Evolutionary conservation across 2,113 vertebrate species (phyloP).

Genomic region (Mesembrinibis cayennensis): DNA sequence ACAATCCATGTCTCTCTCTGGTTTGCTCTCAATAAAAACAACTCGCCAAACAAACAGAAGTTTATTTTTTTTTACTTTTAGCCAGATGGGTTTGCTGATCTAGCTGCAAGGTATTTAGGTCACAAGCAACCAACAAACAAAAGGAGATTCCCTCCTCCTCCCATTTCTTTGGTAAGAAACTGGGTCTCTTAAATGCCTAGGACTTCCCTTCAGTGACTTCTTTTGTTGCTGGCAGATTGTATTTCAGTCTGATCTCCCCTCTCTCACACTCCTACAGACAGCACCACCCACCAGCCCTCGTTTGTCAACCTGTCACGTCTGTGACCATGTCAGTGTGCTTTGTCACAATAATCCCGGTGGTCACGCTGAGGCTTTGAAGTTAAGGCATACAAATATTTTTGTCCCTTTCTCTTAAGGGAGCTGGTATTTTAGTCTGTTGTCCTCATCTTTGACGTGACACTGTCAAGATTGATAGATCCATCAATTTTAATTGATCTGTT

Average conservation of each 20-base stretch:
- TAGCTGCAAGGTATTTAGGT: conserved; percentile 42
- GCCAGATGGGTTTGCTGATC: conserved; percentile 24
- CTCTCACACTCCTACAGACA: conserved; percentile 40
- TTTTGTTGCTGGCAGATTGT: conserved; percentile 59
- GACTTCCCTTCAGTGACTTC: conserved; percentile 37
- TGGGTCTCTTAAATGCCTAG: background rate
- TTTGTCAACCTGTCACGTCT: conserved; percentile 52
- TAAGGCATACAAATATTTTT: conserved; percentile 24
- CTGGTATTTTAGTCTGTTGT: background rate
- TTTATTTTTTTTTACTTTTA: background rate
- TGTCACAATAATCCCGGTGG: conserved; percentile 24
- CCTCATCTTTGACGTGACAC: background rate
- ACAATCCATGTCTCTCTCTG: background rate
- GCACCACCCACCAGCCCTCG: conserved; percentile 19
- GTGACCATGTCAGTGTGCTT: background rate
- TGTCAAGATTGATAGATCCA: conserved; percentile 10
- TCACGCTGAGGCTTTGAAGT: conserved; percentile 50
- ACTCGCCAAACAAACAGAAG: background rate
- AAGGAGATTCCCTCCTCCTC: conserved; percentile 24
- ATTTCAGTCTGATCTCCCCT: conserved; percentile 57
- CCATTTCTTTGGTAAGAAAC: conserved; percentile 20
- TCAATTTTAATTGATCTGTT: conserved; percentile 3
- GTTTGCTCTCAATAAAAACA: background rate
- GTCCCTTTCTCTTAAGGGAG: background rate
- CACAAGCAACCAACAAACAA: conserved; percentile 21